These are phyloP conservation scores for Apamea sordens DNA, from an alignment of 2,888 invertebrate genomes.

Conservation along the genomic window DNA sequence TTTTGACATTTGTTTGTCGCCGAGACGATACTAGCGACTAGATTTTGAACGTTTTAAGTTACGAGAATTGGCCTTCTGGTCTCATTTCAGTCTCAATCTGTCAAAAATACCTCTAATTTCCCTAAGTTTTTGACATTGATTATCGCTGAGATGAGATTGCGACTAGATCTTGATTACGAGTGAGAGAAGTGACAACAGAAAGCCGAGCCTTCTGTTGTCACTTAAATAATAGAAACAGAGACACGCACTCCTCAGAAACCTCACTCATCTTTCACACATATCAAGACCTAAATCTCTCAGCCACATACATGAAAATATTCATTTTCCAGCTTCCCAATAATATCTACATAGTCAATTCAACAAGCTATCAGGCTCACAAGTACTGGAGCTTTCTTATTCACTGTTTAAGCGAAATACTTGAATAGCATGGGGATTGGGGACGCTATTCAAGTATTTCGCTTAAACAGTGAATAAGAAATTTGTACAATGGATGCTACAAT, in stretches of 20 bases:
- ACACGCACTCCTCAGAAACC: neutral
- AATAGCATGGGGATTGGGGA: neutral
- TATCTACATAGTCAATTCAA: constrained; percentile 23
- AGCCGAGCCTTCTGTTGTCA: too few species aligned
- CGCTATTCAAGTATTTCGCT: constrained; percentile 78
- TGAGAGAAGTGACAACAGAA: too few species aligned
- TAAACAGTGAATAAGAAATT: constrained; percentile 85
- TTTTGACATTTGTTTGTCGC: too few species aligned
- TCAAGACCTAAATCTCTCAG: neutral
- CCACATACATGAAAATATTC: neutral
- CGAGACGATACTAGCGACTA: too few species aligned
- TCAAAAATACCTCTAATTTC: neutral
- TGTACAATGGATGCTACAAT: constrained; percentile 84
- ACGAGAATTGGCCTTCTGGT: too few species aligned
- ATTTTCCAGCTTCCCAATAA: constrained; percentile 21
- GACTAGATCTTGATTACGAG: too few species aligned
- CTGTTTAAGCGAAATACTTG: too few species aligned
- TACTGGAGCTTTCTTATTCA: constrained; percentile 58
- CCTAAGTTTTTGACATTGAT: neutral
- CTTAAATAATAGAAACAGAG: too few species aligned
- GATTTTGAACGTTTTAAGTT: too few species aligned
- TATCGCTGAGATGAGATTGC: too few species aligned
- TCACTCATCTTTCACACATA: neutral
- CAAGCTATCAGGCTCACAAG: constrained; percentile 59
- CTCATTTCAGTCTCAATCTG: neutral